Conservation (phyloP, 2,797 vertebrate genomes). For the Podarcis siculus region DNA sequence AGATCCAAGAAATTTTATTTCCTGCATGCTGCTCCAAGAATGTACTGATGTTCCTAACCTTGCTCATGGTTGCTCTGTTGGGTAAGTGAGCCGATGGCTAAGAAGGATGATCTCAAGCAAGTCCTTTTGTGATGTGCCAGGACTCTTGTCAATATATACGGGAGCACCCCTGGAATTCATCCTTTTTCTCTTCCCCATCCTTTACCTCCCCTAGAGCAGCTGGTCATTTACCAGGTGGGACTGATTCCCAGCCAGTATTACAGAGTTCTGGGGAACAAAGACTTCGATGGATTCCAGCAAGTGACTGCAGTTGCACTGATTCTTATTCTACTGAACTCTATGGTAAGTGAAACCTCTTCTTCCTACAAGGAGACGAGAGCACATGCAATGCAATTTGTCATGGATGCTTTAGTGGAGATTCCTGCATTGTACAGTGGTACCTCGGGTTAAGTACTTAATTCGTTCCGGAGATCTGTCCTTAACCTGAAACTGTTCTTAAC, state of each 20-base stretch:
- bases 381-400: neutral
- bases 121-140: neutral
- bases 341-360: slow-evolving; percentile 78
- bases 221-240: slow-evolving; percentile 96
- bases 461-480: too few relatives aligned
- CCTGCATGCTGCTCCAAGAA: slow-evolving; percentile 85
- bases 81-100: slow-evolving; percentile 75
- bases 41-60: slow-evolving; percentile 89
- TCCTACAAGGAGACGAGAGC: neutral
- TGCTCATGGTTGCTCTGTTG: slow-evolving; percentile 86
- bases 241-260: slow-evolving; percentile 96
- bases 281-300: slow-evolving; percentile 82
- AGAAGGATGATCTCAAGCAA: accelerated
- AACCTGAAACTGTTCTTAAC: too few relatives aligned
- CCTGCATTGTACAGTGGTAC: too few relatives aligned
- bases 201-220: slow-evolving; percentile 83
- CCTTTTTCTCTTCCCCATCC: neutral
- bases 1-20: slow-evolving; percentile 88
- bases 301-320: slow-evolving; percentile 81
- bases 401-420: too few relatives aligned
- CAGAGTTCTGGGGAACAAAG: slow-evolving; percentile 86
- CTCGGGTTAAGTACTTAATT: too few relatives aligned
- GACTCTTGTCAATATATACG: accelerated
- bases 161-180: accelerated
- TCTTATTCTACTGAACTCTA: slow-evolving; percentile 89